These are phyloP conservation scores for Aegithalos caudatus DNA, from an alignment of 2,113 vertebrate species.

Conservation along the genomic window DNA sequence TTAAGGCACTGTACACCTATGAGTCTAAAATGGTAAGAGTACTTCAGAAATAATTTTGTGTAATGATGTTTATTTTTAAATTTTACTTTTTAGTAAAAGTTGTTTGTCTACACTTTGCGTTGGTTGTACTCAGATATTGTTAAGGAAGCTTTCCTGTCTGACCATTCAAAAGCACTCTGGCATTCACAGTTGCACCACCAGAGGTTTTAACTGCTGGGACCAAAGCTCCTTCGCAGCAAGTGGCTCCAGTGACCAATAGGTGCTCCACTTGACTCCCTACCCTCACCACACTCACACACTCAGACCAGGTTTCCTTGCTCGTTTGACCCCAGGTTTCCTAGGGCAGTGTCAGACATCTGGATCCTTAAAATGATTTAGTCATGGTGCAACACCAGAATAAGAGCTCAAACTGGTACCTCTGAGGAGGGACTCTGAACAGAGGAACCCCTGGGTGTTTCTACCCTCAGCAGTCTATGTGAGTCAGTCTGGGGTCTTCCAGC, in stretches of 20 bases:
- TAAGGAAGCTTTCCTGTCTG: background rate
- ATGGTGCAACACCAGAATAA: background rate
- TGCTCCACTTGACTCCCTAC: background rate
- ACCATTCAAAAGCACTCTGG: background rate
- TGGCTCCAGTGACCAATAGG: rapidly evolving
- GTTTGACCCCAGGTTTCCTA: background rate
- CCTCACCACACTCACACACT: background rate
- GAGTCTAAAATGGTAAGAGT: conserved; percentile 96
- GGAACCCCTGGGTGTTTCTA: background rate
- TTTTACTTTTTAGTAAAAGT: background rate
- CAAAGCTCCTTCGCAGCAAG: rapidly evolving
- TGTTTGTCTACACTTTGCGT: background rate
- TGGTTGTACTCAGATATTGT: background rate
- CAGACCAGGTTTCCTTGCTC: background rate
- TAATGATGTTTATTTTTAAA: background rate
- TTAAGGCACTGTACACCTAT: conserved; percentile 94
- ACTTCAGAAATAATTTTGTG: background rate
- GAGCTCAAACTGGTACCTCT: background rate
- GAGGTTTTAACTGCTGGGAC: background rate
- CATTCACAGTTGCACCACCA: background rate
- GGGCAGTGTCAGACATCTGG: background rate
- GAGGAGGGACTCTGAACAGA: background rate
- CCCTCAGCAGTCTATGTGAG: background rate
- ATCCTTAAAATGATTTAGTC: background rate
- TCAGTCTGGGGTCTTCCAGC: background rate